A percentile compares a stretch with the other conserved stretches of the same genome.
These are phyloP conservation scores for Abrostola tripartita DNA, from an alignment of 2,888 invertebrate species.

Conservation along the genomic window DNA sequence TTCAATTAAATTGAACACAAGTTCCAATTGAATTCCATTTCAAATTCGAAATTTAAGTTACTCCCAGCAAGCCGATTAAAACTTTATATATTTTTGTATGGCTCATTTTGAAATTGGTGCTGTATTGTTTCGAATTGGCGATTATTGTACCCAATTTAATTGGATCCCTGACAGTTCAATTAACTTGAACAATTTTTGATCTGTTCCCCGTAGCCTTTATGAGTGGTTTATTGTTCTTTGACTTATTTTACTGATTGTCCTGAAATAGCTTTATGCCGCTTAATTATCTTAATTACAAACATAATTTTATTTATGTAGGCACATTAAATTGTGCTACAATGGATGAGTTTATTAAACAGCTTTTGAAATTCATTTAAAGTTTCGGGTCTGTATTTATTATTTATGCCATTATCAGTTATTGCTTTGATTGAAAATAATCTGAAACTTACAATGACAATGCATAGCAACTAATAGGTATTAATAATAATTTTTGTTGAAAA, in stretches of 20 bases:
- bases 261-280: conserved; percentile 34
- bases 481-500: too few relatives aligned
- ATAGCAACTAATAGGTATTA: too few relatives aligned
- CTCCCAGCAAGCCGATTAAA: conserved; percentile 29
- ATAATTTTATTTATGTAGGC: conserved; percentile 4
- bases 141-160: conserved; percentile 55
- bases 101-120: conserved; percentile 50
- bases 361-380: neutral
- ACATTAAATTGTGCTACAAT: neutral
- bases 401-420: neutral
- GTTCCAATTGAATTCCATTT: conserved; percentile 23
- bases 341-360: neutral
- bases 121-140: conserved; percentile 53
- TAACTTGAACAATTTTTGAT: conserved; percentile 52
- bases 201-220: conserved; percentile 40
- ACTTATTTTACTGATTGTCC: conserved; percentile 38
- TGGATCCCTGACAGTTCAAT: conserved; percentile 56
- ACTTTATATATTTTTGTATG: conserved; percentile 33
- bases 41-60: conserved; percentile 31
- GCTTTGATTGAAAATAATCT: neutral
- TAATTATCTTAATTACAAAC: conserved; percentile 33
- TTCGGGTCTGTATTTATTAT: neutral
- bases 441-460: too few relatives aligned
- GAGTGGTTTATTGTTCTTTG: conserved; percentile 52
- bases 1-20: conserved; percentile 24